These are phyloP conservation scores for Neodiprion virginianus DNA, from an alignment of 1,140 invertebrate species.

Conservation along the genomic window DNA sequence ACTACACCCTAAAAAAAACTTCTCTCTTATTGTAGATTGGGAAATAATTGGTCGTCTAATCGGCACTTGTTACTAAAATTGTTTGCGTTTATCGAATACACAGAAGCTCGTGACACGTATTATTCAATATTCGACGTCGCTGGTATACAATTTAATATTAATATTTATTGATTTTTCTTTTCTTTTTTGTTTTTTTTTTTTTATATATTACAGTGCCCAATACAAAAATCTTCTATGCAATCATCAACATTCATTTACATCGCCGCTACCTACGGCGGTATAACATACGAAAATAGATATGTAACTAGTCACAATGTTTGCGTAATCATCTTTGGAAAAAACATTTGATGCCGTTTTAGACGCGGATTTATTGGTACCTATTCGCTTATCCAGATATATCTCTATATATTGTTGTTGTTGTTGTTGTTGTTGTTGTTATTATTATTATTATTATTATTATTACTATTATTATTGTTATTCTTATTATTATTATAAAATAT, in stretches of 20 bases:
- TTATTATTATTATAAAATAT: not conserved
- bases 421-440: not conserved
- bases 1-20: no score
- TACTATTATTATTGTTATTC: not conserved
- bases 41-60: no score
- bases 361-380: not conserved
- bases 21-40: no score
- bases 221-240: slow-evolving; percentile 14
- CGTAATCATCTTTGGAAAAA: not conserved
- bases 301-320: slow-evolving; percentile 9
- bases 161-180: slow-evolving; percentile 4
- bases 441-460: not conserved
- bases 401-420: slow-evolving; percentile 5
- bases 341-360: not conserved
- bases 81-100: no score
- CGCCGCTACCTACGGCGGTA: not conserved
- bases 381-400: not conserved
- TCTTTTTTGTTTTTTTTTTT: not conserved
- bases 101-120: no score
- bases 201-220: not conserved
- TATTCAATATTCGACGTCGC: not conserved
- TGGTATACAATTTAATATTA: not conserved
- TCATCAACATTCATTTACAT: slow-evolving; percentile 11
- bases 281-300: slow-evolving; percentile 17
- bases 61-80: no score